Evolutionary conservation across 2,113 vertebrate genomes (phyloP).

Genomic region (Gavialis gangeticus): DNA sequence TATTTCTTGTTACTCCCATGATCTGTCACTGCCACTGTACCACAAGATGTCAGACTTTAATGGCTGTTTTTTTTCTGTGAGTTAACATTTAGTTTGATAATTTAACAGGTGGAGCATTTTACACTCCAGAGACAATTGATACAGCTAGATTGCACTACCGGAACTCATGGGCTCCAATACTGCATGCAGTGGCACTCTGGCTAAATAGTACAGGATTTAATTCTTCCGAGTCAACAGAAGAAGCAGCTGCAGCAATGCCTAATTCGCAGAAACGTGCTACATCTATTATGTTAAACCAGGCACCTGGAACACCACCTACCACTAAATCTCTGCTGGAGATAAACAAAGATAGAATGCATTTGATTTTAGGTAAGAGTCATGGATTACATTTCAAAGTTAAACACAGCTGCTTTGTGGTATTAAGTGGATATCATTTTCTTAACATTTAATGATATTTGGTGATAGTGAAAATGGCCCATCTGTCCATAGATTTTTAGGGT

Average conservation of each 20-base stretch:
- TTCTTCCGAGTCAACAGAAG: slow-evolving; percentile 78
- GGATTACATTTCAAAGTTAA: neutral
- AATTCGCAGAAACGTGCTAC: slow-evolving; percentile 77
- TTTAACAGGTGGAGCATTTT: slow-evolving; percentile 93
- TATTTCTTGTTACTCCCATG: neutral
- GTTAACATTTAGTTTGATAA: slow-evolving; percentile 21
- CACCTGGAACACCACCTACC: slow-evolving; percentile 74
- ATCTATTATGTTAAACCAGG: slow-evolving; percentile 73
- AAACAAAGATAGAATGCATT: slow-evolving; percentile 94
- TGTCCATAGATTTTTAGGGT: neutral
- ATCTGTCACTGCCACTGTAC: no score
- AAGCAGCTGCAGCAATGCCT: slow-evolving; percentile 66
- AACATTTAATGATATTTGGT: neutral
- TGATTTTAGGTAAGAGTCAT: slow-evolving; percentile 90
- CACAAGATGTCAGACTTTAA: no score
- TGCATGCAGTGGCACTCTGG: slow-evolving; percentile 95
- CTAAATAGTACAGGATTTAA: slow-evolving; percentile 93
- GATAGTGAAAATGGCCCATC: neutral
- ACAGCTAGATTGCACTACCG: slow-evolving; percentile 96
- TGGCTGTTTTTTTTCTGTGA: neutral
- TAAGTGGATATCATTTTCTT: neutral
- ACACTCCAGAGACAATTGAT: slow-evolving; percentile 98
- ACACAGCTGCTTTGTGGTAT: neutral
- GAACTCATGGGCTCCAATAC: slow-evolving; percentile 94
- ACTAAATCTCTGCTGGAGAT: slow-evolving; percentile 87